Evolutionary conservation across 2,888 invertebrate genomes (phyloP), one percentile per base, ranked within the genome.

Genomic region (Ryuthela nishihirai): DNA sequence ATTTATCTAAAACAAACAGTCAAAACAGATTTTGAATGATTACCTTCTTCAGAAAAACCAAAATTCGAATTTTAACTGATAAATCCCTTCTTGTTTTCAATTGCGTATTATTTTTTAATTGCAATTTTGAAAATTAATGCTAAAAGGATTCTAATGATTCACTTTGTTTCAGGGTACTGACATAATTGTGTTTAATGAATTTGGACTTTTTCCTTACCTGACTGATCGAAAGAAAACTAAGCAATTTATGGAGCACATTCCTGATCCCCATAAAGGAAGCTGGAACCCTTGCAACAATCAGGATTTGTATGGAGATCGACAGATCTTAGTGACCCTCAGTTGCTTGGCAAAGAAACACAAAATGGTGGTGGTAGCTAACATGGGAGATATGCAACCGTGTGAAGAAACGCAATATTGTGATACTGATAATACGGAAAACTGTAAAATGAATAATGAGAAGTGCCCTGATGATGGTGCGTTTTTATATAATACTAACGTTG

Each of bases 101-200:
- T n/a, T n/a, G n/a, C n/a, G n/a, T n/a, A n/a, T n/a, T n/a, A n/a
- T n/a, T n/a, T n/a, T n/a, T n/a, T n/a, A n/a, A n/a, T n/a, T n/a
- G n/a, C n/a, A n/a, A n/a, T n/a, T n/a, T n/a, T n/a, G n/a, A n/a
- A n/a, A n/a, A n/a, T n/a, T n/a, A n/a, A n/a, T n/a, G n/a, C n/a
- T n/a, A n/a, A n/a, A n/a, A n/a, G n/a, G n/a, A n/a, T n/a, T n/a
- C n/a, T n/a, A n/a, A n/a, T n/a, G n/a, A n/a, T 18, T 39, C 6
- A 2, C 9, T 35, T 18, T 35, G 10, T 50, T 42, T 32, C 75
- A 85, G 85, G 74, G 76, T 55, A 82, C 82, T 0, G 85, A 89
- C 67, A 85, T 90, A 18, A 76, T 90, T 7, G 83, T 88, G 0
- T 90, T 89, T 69, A 88, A 90, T 0, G 89, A 90, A 72, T 72